A percentile compares a stretch with the other conserved stretches of the same genome.
phyloP scores from a whole-genome alignment of 2,888 invertebrate genomes.

The Sarcophaga carnaria region DNA sequence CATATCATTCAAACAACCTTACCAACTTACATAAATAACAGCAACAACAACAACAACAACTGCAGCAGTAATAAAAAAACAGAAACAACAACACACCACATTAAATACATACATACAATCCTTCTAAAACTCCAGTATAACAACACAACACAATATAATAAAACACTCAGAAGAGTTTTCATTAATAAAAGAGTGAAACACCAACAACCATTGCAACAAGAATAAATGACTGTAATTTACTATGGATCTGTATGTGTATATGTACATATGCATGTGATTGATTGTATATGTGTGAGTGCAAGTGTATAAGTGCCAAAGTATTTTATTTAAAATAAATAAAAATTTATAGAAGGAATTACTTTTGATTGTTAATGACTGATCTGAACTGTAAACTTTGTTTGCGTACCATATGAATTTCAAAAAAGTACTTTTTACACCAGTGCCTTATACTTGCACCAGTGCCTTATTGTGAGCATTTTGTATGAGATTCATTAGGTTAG shows the following conservation, averaged over 20 bases:
- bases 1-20: not conserved
- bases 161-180: not conserved
- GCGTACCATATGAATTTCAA: too few species aligned
- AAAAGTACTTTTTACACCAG: too few species aligned
- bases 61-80: too few species aligned
- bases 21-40: too few species aligned
- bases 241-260: not conserved
- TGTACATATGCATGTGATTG: not conserved
- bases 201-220: too few species aligned
- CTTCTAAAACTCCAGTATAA: not conserved
- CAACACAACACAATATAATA: not conserved
- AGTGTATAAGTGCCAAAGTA: not conserved
- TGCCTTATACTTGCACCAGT: too few species aligned
- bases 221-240: not conserved
- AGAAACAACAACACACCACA: too few species aligned
- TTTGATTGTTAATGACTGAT: not conserved
- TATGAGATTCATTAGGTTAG: too few species aligned
- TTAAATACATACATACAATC: too few species aligned
- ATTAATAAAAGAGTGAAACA: not conserved
- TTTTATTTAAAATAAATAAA: slow-evolving; percentile 6
- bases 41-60: too few species aligned
- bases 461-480: too few species aligned
- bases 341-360: not conserved
- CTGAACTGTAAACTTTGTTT: too few species aligned
- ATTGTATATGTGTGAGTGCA: not conserved